Percentiles rank a stretch among this genome's conserved stretches.
These are phyloP conservation scores for Salpingus planirostris DNA, from an alignment of 2,888 invertebrate genomes.

Conservation along the genomic window DNA sequence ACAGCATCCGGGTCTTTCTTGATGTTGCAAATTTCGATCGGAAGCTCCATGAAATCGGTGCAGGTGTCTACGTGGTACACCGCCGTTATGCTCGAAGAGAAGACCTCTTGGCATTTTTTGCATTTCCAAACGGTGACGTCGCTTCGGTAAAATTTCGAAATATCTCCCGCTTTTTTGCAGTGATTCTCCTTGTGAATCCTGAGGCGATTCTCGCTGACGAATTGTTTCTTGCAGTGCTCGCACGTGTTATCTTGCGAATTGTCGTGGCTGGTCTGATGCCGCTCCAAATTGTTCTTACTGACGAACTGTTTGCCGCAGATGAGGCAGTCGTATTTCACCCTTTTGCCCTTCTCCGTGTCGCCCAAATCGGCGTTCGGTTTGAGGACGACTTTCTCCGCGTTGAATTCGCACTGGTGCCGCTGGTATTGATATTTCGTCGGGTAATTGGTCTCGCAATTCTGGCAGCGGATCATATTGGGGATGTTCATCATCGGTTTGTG, in stretches of 20 bases:
- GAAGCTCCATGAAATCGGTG: conserved; percentile 12
- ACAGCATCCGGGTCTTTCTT: conserved; percentile 8
- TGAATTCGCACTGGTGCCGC: conserved; percentile 41
- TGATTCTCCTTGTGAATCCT: conserved; percentile 42
- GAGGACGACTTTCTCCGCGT: conserved; percentile 38
- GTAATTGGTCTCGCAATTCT: conserved; percentile 42
- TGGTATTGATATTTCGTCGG: conserved; percentile 42
- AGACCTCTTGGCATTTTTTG: conserved; percentile 39
- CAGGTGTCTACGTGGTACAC: conserved; percentile 30
- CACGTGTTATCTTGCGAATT: conserved; percentile 36
- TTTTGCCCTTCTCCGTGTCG: conserved; percentile 31
- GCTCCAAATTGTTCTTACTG: conserved; percentile 37
- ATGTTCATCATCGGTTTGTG: conserved; percentile 20
- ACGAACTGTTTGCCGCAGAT: conserved; percentile 40
- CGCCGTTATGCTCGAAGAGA: conserved; percentile 33
- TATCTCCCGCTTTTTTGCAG: conserved; percentile 40
- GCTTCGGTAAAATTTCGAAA: conserved; percentile 40
- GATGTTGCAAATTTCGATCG: conserved; percentile 3
- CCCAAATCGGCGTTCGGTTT: conserved; percentile 35
- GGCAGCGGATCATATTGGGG: conserved; percentile 36
- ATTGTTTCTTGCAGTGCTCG: conserved; percentile 40
- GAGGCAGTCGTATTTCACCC: conserved; percentile 35
- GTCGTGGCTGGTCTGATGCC: conserved; percentile 37
- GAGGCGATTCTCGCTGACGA: conserved; percentile 40
- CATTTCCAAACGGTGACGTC: conserved; percentile 42